Evolutionary conservation across 1,140 invertebrate genomes (phyloP), one percentile per base, ranked within the genome.

Genomic region (Pachyrhynchus sulphureomaculatus): DNA sequence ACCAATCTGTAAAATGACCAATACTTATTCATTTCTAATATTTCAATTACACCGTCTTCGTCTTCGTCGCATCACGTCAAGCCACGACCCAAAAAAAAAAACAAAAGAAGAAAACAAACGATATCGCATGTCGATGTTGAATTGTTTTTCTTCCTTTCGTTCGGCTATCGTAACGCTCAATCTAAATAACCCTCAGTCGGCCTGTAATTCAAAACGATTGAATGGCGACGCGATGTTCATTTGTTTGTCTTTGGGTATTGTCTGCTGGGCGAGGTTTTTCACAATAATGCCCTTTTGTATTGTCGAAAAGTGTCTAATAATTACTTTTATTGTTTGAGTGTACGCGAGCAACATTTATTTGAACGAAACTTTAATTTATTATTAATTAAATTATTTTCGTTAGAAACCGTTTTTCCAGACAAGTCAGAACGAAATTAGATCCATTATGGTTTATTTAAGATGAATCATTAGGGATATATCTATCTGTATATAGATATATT

Each of bases 191-290:
- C 18, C 17, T 48, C 55, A n/a, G 21, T 23, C 26, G 39, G 36
- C 39, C 32, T 48, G 55, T 58, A 58, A 58, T 58, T 58, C 55
- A 49, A 58, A 58, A 58, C 23, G 55, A 48, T 58, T 56, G 53
- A 56, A 56, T 56, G 17, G 53, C 53, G 53, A 56, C 41, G 12
- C 53, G 24, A 18, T 45, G 53, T 41, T 56, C 53, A 56, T 56
- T 56, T 56, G 45, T 56, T 56, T 45, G 53, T 45, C 53, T 56
- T 56, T 56, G 10, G 53, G 41, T 15, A 44, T 45, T 45, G 53
- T 56, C 53, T 18, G 36, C 39, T 56, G 53, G 39, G 53, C 29
- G 53, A 44, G 41, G 53, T 45, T 56, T 18, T 45, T 56, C 32
- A 44, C 53, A 15, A 33, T 33, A 42, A 56, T 18, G 41, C 53